Evolutionary conservation across 2,113 vertebrate genomes (phyloP), one percentile per base, ranked within the genome.

Genomic region (Entelurus aequoreus): DNA sequence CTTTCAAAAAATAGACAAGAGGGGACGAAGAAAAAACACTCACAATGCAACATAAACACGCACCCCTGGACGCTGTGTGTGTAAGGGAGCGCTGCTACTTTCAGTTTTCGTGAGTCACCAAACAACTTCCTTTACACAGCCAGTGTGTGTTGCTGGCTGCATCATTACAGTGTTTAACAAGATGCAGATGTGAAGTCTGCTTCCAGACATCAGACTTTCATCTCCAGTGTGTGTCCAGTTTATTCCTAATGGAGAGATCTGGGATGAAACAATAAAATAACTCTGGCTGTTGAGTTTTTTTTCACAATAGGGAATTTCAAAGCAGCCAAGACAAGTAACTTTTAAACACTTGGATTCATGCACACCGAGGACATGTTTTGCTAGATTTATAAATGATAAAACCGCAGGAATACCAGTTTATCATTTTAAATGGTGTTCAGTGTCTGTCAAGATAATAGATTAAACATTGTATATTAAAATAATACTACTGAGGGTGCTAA

Each of bases 131-230:
- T 81, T 51, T 57, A 51, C 16, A 65, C 38, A 48, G 13, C 38
- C 46, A 44, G 42, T 36, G 36, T 11, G 57, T 42, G 19, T 16
- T 56, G 13, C 69, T 74, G 51, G 47, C 14, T 37, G 68, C 38
- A 62, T 82, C 81, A 85, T 74, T 84, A 70, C 63, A 15, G 54
- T 64, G 48, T 71, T 81, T 84, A 88, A 85, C 56, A 1, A 72
- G 66, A 77, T 75, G 63, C 82, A 88, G 86, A 86, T 88, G 81
- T 83, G 68, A 62, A 62, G 58, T 61, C 36, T 50, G 58, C 63
- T 77, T 80, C 65, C 66, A 79, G 60, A 78, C 76, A 62, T 77
- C 77, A 71, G 75, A 51, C 71, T 78, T 77, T 81, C 48, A 79
- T 82, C 68, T 56, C 12, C 70, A 62, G 58, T 72, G 40, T 54